These are phyloP conservation scores for Epinotia ramella DNA, from an alignment of 2,888 invertebrate species.

Conservation along the genomic window DNA sequence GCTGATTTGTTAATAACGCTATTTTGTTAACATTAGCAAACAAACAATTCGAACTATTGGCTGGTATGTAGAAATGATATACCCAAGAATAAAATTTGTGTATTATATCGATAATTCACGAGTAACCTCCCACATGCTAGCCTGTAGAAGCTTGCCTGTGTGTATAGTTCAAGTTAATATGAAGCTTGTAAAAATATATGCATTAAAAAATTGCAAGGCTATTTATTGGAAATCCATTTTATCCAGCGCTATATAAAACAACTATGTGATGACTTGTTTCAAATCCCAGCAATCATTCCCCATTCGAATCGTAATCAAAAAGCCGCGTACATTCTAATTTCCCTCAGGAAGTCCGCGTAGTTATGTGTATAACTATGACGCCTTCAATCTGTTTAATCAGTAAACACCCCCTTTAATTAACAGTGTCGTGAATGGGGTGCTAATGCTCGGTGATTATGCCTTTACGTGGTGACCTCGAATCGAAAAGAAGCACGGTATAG, in stretches of 20 bases:
- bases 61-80: background rate
- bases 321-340: constrained; percentile 24
- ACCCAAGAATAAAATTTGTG: too few species aligned
- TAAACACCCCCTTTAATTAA: constrained; percentile 39
- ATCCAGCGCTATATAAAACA: background rate
- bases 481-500: constrained; percentile 20
- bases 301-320: constrained; percentile 27
- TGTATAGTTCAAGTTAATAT: too few species aligned
- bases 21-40: background rate
- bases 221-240: too few species aligned
- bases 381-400: constrained; percentile 34
- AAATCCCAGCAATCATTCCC: background rate
- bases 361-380: constrained; percentile 22
- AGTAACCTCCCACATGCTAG: too few species aligned
- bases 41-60: background rate
- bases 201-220: too few species aligned
- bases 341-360: constrained; percentile 15
- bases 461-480: constrained; percentile 18
- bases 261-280: background rate
- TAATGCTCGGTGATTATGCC: constrained; percentile 42
- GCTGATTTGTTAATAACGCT: constrained; percentile 6
- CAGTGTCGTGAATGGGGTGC: constrained; percentile 43
- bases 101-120: too few species aligned
- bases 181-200: too few species aligned
- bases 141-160: too few species aligned